Percentiles rank a stretch among this genome's conserved stretches.
phyloP scores from a whole-genome alignment of 2,113 vertebrate genomes.

The Rutilus rutilus region DNA sequence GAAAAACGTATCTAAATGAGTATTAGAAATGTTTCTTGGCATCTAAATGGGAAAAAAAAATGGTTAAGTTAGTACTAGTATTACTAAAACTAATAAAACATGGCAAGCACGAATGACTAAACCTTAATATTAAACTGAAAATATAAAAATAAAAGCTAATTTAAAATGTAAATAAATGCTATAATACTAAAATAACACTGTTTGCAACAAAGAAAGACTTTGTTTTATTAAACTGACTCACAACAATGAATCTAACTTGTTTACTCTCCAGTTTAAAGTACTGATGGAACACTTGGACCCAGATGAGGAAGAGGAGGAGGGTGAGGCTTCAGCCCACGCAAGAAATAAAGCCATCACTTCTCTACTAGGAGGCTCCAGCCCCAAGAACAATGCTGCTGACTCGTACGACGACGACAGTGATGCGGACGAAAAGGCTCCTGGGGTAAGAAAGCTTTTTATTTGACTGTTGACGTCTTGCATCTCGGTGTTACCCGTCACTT shows the following conservation, averaged over 20 bases:
- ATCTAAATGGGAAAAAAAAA: too few species aligned
- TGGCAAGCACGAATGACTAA: background rate
- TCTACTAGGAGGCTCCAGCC: conserved; percentile 90
- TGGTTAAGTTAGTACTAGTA: too few species aligned
- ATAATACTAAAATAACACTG: background rate
- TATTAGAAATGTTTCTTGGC: too few species aligned
- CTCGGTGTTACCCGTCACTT: background rate
- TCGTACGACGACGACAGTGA: conserved; percentile 98
- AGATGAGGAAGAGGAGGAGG: conserved; percentile 97
- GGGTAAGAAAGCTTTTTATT: conserved; percentile 81
- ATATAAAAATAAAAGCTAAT: background rate
- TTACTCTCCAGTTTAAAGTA: conserved; percentile 86
- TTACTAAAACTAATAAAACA: too few species aligned
- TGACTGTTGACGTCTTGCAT: background rate
- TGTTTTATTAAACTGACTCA: background rate
- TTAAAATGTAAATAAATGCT: background rate
- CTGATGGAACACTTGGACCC: conserved; percentile 98
- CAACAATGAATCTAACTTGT: background rate
- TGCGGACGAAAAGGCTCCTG: conserved; percentile 87
- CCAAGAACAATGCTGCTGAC: conserved; percentile 80
- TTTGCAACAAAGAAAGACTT: background rate
- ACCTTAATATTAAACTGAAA: background rate
- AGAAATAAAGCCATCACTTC: conserved; percentile 99
- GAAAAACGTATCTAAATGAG: too few species aligned
- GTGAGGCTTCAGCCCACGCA: conserved; percentile 91